These are phyloP conservation scores for Protodeltote pygarga DNA, from an alignment of 2,888 invertebrate genomes.

Conservation along the genomic window DNA sequence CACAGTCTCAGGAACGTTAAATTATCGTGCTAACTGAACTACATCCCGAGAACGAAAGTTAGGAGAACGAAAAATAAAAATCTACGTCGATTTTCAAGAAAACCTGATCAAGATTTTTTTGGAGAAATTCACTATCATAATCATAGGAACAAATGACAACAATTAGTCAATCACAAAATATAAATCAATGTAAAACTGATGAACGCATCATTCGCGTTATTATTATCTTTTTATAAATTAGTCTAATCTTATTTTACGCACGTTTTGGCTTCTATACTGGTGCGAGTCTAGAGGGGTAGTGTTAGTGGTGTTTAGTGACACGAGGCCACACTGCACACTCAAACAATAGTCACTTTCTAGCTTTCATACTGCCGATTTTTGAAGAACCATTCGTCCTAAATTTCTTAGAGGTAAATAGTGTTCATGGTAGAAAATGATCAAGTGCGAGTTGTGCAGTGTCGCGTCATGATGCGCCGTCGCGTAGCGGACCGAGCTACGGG, in stretches of 20 bases:
- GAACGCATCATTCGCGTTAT: slow-evolving; percentile 77
- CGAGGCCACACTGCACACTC: slow-evolving; percentile 54
- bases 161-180: slow-evolving; percentile 84
- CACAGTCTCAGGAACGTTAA: slow-evolving; percentile 67
- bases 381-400: background rate
- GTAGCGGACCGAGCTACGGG: slow-evolving; percentile 69
- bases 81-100: slow-evolving; percentile 85
- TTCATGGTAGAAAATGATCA: slow-evolving; percentile 6
- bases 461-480: slow-evolving; percentile 46
- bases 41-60: slow-evolving; percentile 69
- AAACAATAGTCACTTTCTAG: slow-evolving; percentile 1
- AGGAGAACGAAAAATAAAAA: slow-evolving; percentile 64
- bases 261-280: slow-evolving; percentile 83
- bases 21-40: slow-evolving; percentile 67
- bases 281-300: slow-evolving; percentile 81
- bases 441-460: slow-evolving; percentile 22
- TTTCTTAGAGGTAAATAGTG: background rate
- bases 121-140: slow-evolving; percentile 75
- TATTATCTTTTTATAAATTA: slow-evolving; percentile 62
- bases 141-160: slow-evolving; percentile 85
- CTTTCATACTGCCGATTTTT: background rate
- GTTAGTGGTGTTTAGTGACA: slow-evolving; percentile 67
- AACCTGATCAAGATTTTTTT: slow-evolving; percentile 82
- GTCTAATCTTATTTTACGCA: slow-evolving; percentile 77
- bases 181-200: slow-evolving; percentile 79